Base-by-base conservation (phyloP, 2,113 vertebrate species). In the Pterocles gutturalis region DNA sequence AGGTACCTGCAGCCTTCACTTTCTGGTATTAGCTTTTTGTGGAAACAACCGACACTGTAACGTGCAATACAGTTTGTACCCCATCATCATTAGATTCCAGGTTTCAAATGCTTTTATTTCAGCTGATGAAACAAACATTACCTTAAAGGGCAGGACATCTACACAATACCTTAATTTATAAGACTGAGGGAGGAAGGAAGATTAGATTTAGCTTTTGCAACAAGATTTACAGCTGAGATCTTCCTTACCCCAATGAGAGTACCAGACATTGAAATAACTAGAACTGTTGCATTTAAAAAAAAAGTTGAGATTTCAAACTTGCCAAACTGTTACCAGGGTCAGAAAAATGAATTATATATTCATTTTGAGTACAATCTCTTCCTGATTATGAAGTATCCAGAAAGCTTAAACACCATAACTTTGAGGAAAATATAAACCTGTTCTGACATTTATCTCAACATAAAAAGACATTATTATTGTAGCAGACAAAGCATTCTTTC, bases 391-490 rank as follows among this genome's bases (percentile, higher is more conserved):
- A 90, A 95, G 46, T 62, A 90, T 18, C 41, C 28, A 51, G 24
- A 48, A 96, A 93, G 26, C 83, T 88, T 96, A 96, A 94, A 87
- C 16, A 83, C 18, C 80, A 9, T 66, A 69, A 54, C 43, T 91
- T 14, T 82, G 69, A 83, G 85, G 43, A 86, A 94, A 97, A 89
- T 17, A 71, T 55, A 79, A 67, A 93, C 64, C 9, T 66, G 10
- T 48, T 81, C 58, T 76, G 43, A 36, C 25, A 86, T 87, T 89
- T 38, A 54, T 66, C 82, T 93, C 54, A 84, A n/a, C 21, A 34
- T 53, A 83, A 71, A 96, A 91, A 33, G 33, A 48, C 82, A 60
- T 84, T 95, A 69, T 34, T 87, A 72, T 43, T 2, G 49, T 71
- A 22, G 45, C 55, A 94, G 72, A 81, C 9, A 95, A 80, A 95